phyloP scores from a whole-genome alignment of 2,113 vertebrate species.

The Butorides virescens region DNA sequence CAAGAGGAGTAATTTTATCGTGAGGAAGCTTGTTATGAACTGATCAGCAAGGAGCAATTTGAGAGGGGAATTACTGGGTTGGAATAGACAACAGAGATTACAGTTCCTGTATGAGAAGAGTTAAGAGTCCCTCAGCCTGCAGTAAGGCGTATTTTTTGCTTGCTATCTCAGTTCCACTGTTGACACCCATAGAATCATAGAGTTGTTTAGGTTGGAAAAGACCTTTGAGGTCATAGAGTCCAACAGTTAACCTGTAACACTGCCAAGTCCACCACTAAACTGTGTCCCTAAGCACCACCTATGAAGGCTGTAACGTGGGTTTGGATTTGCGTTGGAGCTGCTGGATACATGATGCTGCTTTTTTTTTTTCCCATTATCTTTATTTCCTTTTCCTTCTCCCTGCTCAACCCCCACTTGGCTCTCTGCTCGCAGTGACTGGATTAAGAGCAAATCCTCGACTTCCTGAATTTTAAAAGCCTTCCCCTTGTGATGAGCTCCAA shows the following conservation, averaged over 20 bases:
- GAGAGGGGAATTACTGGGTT: neutral
- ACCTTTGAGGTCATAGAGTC: too few species aligned
- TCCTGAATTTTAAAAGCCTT: slow-evolving; percentile 12
- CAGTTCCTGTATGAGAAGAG: neutral
- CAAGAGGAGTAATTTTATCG: neutral
- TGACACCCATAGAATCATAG: neutral
- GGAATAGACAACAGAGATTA: neutral
- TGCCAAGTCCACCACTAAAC: too few species aligned
- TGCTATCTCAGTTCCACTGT: neutral
- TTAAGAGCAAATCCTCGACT: neutral
- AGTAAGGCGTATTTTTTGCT: neutral
- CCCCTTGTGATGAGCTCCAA: neutral
- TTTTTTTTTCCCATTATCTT: neutral
- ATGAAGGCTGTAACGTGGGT: neutral
- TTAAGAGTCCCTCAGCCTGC: neutral
- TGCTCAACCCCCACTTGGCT: neutral
- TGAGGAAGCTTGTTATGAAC: neutral
- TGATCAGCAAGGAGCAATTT: neutral
- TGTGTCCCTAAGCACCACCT: too few species aligned
- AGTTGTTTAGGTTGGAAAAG: too few species aligned
- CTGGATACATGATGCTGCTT: neutral
- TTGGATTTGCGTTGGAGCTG: neutral
- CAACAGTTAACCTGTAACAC: too few species aligned
- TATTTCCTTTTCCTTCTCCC: neutral
- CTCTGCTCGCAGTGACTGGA: neutral